These are phyloP conservation scores for Ceratina japonica DNA, from an alignment of 1,140 invertebrate species.

Conservation along the genomic window DNA sequence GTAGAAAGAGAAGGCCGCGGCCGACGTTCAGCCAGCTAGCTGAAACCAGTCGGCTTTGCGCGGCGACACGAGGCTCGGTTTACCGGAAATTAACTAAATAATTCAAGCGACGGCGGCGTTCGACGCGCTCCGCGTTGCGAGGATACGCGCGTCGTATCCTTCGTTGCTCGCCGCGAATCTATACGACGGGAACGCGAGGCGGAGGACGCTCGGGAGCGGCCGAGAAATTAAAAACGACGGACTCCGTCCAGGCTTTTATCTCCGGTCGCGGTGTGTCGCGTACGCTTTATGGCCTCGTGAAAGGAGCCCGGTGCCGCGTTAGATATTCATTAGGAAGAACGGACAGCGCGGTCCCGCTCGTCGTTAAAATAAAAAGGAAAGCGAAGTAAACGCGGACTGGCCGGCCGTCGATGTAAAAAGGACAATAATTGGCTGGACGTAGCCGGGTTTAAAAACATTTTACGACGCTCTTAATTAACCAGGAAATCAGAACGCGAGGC, in stretches of 20 bases:
- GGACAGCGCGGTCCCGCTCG: constrained; percentile 32
- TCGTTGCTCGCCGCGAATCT: no score
- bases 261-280: constrained; percentile 20
- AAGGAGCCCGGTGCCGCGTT: constrained; percentile 51
- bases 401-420: constrained; percentile 27
- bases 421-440: constrained; percentile 50
- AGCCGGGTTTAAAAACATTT: constrained; percentile 54
- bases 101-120: constrained; percentile 62
- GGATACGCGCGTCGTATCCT: no score
- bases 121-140: not conserved
- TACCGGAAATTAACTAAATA: constrained; percentile 78
- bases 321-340: constrained; percentile 61
- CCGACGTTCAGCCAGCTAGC: not conserved
- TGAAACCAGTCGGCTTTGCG: constrained; percentile 22
- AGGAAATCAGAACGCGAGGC: constrained; percentile 41
- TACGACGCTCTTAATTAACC: constrained; percentile 61
- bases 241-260: constrained; percentile 50
- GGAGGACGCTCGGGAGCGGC: not conserved
- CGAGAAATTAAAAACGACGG: constrained; percentile 52
- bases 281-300: constrained; percentile 53
- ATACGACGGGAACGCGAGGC: not conserved
- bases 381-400: constrained; percentile 28
- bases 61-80: constrained; percentile 67
- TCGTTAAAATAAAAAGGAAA: constrained; percentile 1
- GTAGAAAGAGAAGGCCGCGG: not conserved